Evolutionary conservation across 1,140 invertebrate species (phyloP).

Genomic region (Pteromalus puparum): DNA sequence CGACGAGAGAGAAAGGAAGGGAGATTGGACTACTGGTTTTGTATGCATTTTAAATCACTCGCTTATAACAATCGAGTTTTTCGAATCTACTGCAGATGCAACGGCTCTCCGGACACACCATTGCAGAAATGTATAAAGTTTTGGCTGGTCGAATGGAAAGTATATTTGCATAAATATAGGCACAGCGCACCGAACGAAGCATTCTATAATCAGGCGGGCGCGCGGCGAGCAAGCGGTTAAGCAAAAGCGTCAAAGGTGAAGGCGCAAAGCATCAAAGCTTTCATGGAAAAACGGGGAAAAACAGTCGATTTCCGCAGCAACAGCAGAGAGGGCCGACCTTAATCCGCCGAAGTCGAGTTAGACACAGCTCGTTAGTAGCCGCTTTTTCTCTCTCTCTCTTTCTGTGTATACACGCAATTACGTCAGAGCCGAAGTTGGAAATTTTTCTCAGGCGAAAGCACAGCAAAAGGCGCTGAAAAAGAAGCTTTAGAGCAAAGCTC

Average conservation of each 20-base stretch:
- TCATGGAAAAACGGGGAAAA: neutral
- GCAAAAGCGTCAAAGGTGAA: too few relatives aligned
- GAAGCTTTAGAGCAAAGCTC: neutral
- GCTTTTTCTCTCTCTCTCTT: neutral
- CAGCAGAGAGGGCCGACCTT: neutral
- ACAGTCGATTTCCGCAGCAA: neutral
- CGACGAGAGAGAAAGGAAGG: neutral
- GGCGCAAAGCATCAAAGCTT: neutral
- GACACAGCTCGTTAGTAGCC: neutral
- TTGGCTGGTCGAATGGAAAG: too few relatives aligned
- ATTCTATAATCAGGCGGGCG: neutral
- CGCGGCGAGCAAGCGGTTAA: neutral
- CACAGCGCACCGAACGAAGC: neutral
- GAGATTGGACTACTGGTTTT: slow-evolving; percentile 1
- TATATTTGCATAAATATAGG: too few relatives aligned
- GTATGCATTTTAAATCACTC: slow-evolving; percentile 41
- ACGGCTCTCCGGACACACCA: too few relatives aligned
- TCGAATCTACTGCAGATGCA: slow-evolving; percentile 4
- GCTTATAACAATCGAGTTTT: slow-evolving; percentile 35
- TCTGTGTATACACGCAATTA: neutral
- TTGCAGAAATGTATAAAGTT: too few relatives aligned
- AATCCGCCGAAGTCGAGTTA: neutral
- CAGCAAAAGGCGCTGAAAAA: neutral
- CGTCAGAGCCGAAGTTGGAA: neutral
- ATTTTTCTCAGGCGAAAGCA: neutral